These are phyloP conservation scores for Cepphus grylle DNA, from an alignment of 2,113 vertebrate species.

Conservation along the genomic window DNA sequence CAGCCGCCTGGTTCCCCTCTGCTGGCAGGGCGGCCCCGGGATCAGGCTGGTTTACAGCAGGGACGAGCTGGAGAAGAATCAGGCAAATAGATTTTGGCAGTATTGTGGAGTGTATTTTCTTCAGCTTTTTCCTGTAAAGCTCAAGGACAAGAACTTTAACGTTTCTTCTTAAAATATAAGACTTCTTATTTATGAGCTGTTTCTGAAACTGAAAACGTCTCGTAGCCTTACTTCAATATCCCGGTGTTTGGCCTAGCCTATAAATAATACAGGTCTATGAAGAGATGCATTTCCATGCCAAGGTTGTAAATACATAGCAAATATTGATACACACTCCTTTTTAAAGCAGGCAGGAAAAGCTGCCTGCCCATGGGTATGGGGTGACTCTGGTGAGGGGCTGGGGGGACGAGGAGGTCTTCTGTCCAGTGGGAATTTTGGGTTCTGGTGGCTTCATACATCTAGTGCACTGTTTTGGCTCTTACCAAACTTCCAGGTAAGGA, in stretches of 20 bases:
- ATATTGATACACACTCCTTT: neutral
- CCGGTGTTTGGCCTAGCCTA: neutral
- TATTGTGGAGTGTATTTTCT: neutral
- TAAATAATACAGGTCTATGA: slow-evolving; percentile 32
- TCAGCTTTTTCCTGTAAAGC: slow-evolving; percentile 1
- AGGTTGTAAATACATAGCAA: neutral
- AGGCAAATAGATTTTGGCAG: neutral
- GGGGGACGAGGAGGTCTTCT: neutral
- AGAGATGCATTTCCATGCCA: neutral
- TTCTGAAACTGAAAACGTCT: slow-evolving; percentile 33
- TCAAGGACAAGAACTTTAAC: slow-evolving; percentile 26
- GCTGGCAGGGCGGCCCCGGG: neutral
- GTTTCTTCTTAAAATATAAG: slow-evolving; percentile 43
- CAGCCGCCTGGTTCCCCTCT: neutral
- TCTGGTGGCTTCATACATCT: neutral
- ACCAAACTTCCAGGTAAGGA: neutral
- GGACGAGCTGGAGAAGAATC: neutral
- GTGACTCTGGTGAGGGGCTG: neutral
- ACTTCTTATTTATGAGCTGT: slow-evolving; percentile 58
- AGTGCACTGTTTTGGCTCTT: neutral
- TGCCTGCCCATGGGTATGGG: accelerated
- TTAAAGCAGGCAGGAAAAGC: neutral
- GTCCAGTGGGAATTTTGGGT: neutral
- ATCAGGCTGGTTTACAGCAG: neutral
- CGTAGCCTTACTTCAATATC: slow-evolving; percentile 24